Evolutionary conservation across 2,113 vertebrate genomes (phyloP), one percentile per base, ranked within the genome.

Genomic region (Cinclus mexicanus): DNA sequence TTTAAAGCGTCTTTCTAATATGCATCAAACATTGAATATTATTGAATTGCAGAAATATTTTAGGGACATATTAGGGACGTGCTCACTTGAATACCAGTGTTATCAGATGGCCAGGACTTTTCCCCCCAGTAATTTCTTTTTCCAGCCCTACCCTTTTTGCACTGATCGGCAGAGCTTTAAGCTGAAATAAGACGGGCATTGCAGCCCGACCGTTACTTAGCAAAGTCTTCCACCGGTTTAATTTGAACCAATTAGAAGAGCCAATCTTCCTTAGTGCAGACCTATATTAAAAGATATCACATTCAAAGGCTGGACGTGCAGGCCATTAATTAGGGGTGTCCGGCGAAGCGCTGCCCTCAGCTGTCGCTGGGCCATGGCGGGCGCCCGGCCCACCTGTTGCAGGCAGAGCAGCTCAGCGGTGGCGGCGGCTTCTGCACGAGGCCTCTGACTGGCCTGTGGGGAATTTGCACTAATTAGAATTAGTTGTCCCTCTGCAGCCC

Each of bases 391-490:
- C 98, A 98, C 98, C 98, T 98, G 98, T 98, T 98, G 97, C 74
- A 60, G 97, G 95, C 92, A 53, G 95, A 94, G 97, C 95, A 97
- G 94, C 97, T 93, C 44, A 35, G 96, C 86, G 41, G 96, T 77
- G 31, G 96, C 93, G 35, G 97, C 95, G 49, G 97, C 97, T 98
- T 94, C 97, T 94, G 93, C 75, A 70, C 89, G 44, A 96, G 95
- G 97, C 97, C 97, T 98, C 96, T 93, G 91, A 63, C 93, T 94
- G 97, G 97, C 97, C 98, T 91, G 86, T 97, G 94, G 98, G 98
- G 98, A 98, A 98, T 98, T 98, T 85, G 96, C 97, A 95, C 98
- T 98, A 98, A 98, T 98, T 98, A 98, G 98, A 98, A 98, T 98
- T 98, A 98, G 98, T 98, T 98, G 98, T 98, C 98, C 98, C 98